Evolutionary conservation across 2,797 vertebrate genomes (phyloP), one percentile per base, ranked within the genome.

Genomic region (Platyrinchus mystaceus): DNA sequence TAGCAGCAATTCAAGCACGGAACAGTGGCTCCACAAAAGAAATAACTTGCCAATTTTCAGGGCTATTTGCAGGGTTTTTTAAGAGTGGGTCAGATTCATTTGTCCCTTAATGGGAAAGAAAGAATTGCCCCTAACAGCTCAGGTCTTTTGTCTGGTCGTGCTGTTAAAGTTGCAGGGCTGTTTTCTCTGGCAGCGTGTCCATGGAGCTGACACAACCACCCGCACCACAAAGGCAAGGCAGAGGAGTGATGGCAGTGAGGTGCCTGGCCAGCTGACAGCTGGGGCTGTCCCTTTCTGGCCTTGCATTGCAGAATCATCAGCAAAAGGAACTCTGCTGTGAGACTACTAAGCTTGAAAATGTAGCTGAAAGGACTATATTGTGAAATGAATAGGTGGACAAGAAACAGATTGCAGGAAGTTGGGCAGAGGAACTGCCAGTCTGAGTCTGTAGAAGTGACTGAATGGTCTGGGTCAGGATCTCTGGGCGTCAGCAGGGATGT

Each of bases 161-260:
- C 81, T 58, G 90, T 34, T 77, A 16, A 71, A 62, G 89, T 52
- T 75, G 69, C 39, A 49, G 76, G 47, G 69, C 69, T 93, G 78
- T 96, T 95, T 93, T 79, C 79, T 87, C 93, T 86, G 92, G 89
- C 79, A 89, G 44, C 5, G 10, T 78, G 92, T 95, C 89, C 92
- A 21, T 68, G 73, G 87, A 90, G 79, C 78, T 96, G 74, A 90
- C 91, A 94, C 78, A 96, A n/a, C 87, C 89, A 80, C 85, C 63
- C 24, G 1, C 10, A 4, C 56, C 79, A 80, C 87, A 85, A 84
- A 94, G 78, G 67, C 69, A 17, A 78, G 80, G 68, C 93, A 85
- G 55, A 49, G 80, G 39, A 84, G 60, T 15, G 56, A 43, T 91
- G 69, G 90, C 68, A 79, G 43, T n/a, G 16, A 16, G 32, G 41